Evolutionary conservation across 2,797 vertebrate species (phyloP).

Genomic region (Ptychobarbus kaznakovi): DNA sequence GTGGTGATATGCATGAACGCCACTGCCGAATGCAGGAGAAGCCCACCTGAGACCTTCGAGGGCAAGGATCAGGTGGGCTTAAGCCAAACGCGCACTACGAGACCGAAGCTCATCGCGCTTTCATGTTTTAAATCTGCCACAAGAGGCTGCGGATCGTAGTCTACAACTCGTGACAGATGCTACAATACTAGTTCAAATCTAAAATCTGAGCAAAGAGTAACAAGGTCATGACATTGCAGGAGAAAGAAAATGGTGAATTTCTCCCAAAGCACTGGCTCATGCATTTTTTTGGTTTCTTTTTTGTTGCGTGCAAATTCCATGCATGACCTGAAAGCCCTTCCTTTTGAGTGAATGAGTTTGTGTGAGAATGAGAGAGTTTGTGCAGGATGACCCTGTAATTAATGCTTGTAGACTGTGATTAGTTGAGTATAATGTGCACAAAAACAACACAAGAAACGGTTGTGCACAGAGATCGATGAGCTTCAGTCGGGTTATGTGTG

Average conservation of each 20-base stretch:
- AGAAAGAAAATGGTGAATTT: background rate
- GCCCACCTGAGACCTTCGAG: slow-evolving; percentile 3
- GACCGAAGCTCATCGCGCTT: slow-evolving; percentile 30
- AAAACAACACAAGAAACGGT: background rate
- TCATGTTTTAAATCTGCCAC: slow-evolving; percentile 54
- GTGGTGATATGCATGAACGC: slow-evolving; percentile 55
- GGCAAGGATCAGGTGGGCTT: slow-evolving; percentile 5
- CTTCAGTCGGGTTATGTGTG: slow-evolving; percentile 21
- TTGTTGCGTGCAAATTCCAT: background rate
- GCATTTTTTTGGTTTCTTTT: background rate
- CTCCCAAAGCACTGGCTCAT: background rate
- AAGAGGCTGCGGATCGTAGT: background rate
- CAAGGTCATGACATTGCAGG: background rate
- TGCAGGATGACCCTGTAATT: background rate
- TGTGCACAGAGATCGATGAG: background rate
- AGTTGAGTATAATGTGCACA: background rate
- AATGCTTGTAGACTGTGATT: background rate
- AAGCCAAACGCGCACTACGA: background rate
- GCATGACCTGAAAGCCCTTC: background rate
- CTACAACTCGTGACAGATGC: background rate
- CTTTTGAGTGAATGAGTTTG: background rate
- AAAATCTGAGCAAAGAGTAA: background rate
- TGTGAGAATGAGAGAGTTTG: slow-evolving; percentile 6
- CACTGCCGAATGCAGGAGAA: slow-evolving; percentile 35
- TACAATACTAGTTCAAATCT: background rate